A percentile compares a stretch with the other conserved stretches of the same genome.
Evolutionary conservation across 2,113 vertebrate genomes (phyloP).

Genomic region (Protobothrops mucrosquamatus): DNA sequence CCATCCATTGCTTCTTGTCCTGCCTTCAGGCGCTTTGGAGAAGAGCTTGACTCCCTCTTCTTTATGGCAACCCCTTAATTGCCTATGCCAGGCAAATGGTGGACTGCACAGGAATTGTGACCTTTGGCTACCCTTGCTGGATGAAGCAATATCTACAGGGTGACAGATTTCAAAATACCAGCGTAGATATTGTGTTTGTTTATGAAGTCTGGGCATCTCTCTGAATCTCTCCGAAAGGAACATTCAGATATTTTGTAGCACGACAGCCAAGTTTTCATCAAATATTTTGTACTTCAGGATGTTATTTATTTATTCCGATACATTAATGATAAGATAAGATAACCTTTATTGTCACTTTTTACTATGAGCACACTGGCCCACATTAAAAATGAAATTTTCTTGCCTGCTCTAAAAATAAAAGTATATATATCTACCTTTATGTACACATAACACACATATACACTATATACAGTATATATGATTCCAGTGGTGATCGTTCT

Average conservation of each 20-base stretch:
- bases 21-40: not conserved
- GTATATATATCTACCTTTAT: too few species aligned
- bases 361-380: too few species aligned
- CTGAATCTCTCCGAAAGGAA: not conserved
- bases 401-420: too few species aligned
- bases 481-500: not conserved
- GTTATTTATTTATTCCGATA: not conserved
- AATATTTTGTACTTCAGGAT: not conserved
- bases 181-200: not conserved
- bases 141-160: not conserved
- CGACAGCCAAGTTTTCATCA: not conserved
- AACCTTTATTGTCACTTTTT: too few species aligned
- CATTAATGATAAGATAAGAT: not conserved
- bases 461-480: not conserved
- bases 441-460: too few species aligned
- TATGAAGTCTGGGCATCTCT: not conserved
- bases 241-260: not conserved
- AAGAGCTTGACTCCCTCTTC: not conserved
- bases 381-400: too few species aligned
- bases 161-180: not conserved
- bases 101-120: not conserved
- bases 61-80: not conserved
- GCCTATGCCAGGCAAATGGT: not conserved
- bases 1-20: not conserved
- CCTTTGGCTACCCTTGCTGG: not conserved